Evolutionary conservation across 2,113 vertebrate genomes (phyloP), one percentile per base, ranked within the genome.

Genomic region (Zingel zingel): DNA sequence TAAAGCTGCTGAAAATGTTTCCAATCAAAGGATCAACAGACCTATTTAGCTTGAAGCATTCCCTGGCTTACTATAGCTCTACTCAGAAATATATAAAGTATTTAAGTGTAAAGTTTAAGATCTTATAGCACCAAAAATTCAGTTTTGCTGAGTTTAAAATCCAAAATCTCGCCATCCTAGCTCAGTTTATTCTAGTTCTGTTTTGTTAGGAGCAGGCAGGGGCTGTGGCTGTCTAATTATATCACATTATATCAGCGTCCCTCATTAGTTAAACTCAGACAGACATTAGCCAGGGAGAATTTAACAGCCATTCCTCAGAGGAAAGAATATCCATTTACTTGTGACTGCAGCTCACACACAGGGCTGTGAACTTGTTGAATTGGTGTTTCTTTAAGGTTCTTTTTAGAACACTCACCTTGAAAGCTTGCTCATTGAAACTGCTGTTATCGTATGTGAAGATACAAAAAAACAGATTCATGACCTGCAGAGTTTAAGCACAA

Each of bases 241-340:
- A 89, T 88, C 74, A 23, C 67, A 67, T 53, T 68, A 78, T 61
- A 87, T 88, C 79, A 61, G 80, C 66, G 82, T 82, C 77, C 79
- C 88, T 91, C 86, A 85, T 89, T 86, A 90, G 66, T 77, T 73
- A 53, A 89, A 80, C 80, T 68, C 81, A 88, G 77, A 81, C 75
- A 85, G 86, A 88, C 81, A 85, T 77, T 70, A 89, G 39, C 66
- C 81, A 77, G 85, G 77, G 73, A 78, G 76, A 90, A 93, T 90
- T 85, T 69, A 70, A n/a, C 65, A 43, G 23, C 25, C 86, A 88
- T 89, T 91, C 87, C 89, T 77, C 25, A 67, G 57, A 64, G 21
- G 62, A 78, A 88, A 89, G 18, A 85, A 73, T 75, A 73, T 72
- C 84, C 64, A 45, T 70, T 77, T 85, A 74, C 59, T 77, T 84